Conservation (phyloP, 2,797 vertebrate genomes). For the Myripristis murdjan region DNA sequence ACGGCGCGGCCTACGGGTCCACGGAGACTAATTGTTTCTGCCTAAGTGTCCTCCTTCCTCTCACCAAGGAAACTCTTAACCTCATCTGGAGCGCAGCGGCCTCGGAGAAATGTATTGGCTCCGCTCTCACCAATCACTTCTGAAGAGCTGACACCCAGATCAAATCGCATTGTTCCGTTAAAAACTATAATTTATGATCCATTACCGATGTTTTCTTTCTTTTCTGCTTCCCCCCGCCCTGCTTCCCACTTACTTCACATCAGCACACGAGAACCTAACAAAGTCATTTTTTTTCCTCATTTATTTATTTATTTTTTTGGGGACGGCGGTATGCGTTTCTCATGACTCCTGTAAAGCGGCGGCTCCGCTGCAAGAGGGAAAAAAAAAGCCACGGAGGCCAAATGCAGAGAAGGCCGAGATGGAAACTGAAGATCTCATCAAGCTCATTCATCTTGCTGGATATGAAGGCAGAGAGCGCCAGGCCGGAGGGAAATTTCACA, state of each 20-base stretch:
- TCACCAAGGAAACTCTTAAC: slow-evolving; percentile 46
- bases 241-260: slow-evolving; percentile 52
- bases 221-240: slow-evolving; percentile 16
- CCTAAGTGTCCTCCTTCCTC: slow-evolving; percentile 45
- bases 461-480: slow-evolving; percentile 69
- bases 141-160: slow-evolving; percentile 81
- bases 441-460: slow-evolving; percentile 83
- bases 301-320: too few relatives aligned
- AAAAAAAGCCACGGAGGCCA: slow-evolving; percentile 79
- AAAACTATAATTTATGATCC: slow-evolving; percentile 81
- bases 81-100: slow-evolving; percentile 71
- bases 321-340: slow-evolving; percentile 76
- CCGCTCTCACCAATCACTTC: slow-evolving; percentile 50
- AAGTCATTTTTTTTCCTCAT: slow-evolving; percentile 76
- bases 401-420: slow-evolving; percentile 63
- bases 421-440: slow-evolving; percentile 84
- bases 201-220: slow-evolving; percentile 77
- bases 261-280: slow-evolving; percentile 74
- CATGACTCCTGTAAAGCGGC: slow-evolving; percentile 69
- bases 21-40: slow-evolving; percentile 69
- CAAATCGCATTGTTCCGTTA: slow-evolving; percentile 79
- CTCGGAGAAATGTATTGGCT: slow-evolving; percentile 65
- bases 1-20: slow-evolving; percentile 24
- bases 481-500: slow-evolving; percentile 73
- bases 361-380: slow-evolving; percentile 47